These are phyloP conservation scores for Epicampocera succincta DNA, from an alignment of 2,888 invertebrate species.

Conservation along the genomic window DNA sequence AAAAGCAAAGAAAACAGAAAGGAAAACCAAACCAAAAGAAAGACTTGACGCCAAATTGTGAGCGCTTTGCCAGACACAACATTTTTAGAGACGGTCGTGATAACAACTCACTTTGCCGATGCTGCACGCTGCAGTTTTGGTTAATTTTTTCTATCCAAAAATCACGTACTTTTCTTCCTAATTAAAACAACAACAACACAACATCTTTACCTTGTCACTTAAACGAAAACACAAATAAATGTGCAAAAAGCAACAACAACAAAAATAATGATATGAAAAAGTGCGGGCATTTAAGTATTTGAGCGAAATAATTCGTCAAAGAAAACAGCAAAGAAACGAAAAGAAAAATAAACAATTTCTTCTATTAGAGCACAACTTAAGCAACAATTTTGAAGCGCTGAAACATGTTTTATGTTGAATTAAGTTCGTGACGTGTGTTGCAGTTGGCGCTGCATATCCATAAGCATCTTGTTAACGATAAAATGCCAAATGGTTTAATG, in stretches of 20 bases:
- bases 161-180: slow-evolving; percentile 10
- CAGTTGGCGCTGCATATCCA: background rate
- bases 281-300: slow-evolving; percentile 21
- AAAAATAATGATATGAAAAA: slow-evolving; percentile 29
- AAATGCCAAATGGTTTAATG: slow-evolving; percentile 49
- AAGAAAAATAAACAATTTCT: slow-evolving; percentile 22
- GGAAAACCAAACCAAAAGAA: slow-evolving; percentile 44
- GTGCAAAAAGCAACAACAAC: background rate
- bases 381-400: slow-evolving; percentile 41
- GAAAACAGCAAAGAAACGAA: background rate
- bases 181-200: background rate
- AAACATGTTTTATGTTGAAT: slow-evolving; percentile 59
- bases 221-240: background rate
- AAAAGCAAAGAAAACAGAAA: slow-evolving; percentile 26
- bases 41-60: slow-evolving; percentile 50
- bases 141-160: slow-evolving; percentile 2
- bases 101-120: slow-evolving; percentile 35
- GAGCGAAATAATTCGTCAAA: background rate
- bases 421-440: slow-evolving; percentile 6
- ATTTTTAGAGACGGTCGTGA: slow-evolving; percentile 62
- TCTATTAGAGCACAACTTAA: slow-evolving; percentile 26
- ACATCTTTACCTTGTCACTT: background rate
- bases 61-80: slow-evolving; percentile 55
- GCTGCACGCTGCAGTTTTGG: slow-evolving; percentile 46
- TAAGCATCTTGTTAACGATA: slow-evolving; percentile 2